Conservation (phyloP, 2,888 invertebrate genomes). For the Perizoma flavofasciatum region DNA sequence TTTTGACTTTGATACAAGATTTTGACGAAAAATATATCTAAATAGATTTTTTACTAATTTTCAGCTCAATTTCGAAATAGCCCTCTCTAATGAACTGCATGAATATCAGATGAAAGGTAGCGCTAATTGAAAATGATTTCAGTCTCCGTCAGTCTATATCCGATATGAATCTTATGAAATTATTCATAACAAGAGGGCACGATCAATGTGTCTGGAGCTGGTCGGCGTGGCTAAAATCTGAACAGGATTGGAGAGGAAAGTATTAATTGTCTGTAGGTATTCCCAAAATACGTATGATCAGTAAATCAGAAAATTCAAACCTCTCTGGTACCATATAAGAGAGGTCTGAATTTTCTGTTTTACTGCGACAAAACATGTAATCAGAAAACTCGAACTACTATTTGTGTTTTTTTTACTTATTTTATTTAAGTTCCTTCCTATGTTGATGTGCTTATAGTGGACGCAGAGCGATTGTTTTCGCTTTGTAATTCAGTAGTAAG, state of each 20-base stretch:
- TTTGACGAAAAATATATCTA: too few species aligned
- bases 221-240: not conserved
- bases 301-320: too few species aligned
- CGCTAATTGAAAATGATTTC: slow-evolving; percentile 25
- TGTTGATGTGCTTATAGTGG: too few species aligned
- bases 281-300: too few species aligned
- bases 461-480: too few species aligned
- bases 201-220: slow-evolving; percentile 13
- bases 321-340: not conserved
- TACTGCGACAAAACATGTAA: too few species aligned
- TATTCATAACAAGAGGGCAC: slow-evolving; percentile 45
- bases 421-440: too few species aligned
- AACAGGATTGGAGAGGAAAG: not conserved
- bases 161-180: slow-evolving; percentile 52
- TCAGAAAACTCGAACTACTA: too few species aligned
- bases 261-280: not conserved
- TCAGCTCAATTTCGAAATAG: slow-evolving; percentile 11
- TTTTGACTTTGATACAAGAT: too few species aligned
- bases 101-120: slow-evolving; percentile 20
- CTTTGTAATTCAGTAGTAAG: too few species aligned
- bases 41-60: too few species aligned
- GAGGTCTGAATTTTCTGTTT: not conserved
- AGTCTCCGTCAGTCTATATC: slow-evolving; percentile 39
- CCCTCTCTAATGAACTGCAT: not conserved
- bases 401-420: too few species aligned